Evolutionary conservation across 2,113 vertebrate species (phyloP).

Genomic region (Neodon shergylaensis): DNA sequence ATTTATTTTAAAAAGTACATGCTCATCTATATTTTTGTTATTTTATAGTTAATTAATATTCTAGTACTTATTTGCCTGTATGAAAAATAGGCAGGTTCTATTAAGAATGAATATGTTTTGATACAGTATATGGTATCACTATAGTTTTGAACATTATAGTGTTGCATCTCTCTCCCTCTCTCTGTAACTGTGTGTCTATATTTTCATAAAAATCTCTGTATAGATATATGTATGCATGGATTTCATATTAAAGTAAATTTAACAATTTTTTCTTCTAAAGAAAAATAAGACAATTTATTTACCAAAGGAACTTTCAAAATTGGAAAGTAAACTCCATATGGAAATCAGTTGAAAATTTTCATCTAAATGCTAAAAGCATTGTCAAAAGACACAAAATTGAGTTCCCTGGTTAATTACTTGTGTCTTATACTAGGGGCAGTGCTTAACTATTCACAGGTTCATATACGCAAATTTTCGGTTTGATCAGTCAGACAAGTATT

Average conservation of each 20-base stretch:
- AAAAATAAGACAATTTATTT: not conserved
- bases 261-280: not conserved
- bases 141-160: no score
- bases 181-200: no score
- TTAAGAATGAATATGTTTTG: no score
- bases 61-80: not conserved
- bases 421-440: not conserved
- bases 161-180: no score
- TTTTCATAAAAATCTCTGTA: no score
- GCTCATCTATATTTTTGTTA: not conserved
- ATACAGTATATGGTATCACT: no score
- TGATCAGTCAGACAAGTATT: not conserved
- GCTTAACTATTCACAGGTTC: not conserved
- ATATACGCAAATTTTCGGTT: not conserved
- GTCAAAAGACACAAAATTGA: not conserved
- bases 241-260: not conserved
- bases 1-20: not conserved
- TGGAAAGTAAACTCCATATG: not conserved
- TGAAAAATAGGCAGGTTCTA: no score
- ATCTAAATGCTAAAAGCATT: not conserved
- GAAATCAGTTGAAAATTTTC: not conserved
- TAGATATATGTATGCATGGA: no score
- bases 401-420: not conserved
- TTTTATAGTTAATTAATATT: not conserved
- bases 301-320: not conserved